Evolutionary conservation across 2,113 vertebrate species (phyloP), one percentile per base, ranked within the genome.

Genomic region (Dunckerocampus dactyliophorus): DNA sequence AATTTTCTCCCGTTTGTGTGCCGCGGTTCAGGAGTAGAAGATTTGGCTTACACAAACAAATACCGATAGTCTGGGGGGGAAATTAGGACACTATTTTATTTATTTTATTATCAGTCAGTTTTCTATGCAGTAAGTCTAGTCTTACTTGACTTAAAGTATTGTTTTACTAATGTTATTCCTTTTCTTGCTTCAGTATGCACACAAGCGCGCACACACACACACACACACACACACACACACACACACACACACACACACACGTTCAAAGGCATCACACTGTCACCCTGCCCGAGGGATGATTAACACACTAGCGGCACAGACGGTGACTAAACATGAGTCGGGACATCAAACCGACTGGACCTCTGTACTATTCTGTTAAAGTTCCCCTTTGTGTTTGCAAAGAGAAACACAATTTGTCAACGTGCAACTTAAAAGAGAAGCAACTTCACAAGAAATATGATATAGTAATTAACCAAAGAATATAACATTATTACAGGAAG

Each of bases 281-380:
- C 79, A 77, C 71, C 54, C 47, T 45, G 74, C 82, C 75, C 47
- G 66, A 37, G 72, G 72, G 59, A 75, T 78, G 72, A 82, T 78
- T 67, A 74, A 71, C 59, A 57, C 73, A 58, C 68, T 63, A 63
- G 52, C 39, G 13, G 77, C 65, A 34, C 73, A 84, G 65, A 77
- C 71, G 45, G 54, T 80, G 79, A 82, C 78, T 80, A 77, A 83
- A 79, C 74, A 66, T 72, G 71, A 83, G 74, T 63, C 24, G 63
- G 48, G 61, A 66, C 81, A 75, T 81, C 81, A 85, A 82, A 83
- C 79, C 28, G 16, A 65, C 42, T 59, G 73, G 60, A 62, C 72
- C 63, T 68, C 72, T 64, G 46, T 71, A 39, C 61, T 43, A 14
- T 65, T 66, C 56, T 58, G 62, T 76, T 65, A 77, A 55, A 72